phyloP scores from a whole-genome alignment of 2,888 invertebrate species.

The Platycnemis pennipes region DNA sequence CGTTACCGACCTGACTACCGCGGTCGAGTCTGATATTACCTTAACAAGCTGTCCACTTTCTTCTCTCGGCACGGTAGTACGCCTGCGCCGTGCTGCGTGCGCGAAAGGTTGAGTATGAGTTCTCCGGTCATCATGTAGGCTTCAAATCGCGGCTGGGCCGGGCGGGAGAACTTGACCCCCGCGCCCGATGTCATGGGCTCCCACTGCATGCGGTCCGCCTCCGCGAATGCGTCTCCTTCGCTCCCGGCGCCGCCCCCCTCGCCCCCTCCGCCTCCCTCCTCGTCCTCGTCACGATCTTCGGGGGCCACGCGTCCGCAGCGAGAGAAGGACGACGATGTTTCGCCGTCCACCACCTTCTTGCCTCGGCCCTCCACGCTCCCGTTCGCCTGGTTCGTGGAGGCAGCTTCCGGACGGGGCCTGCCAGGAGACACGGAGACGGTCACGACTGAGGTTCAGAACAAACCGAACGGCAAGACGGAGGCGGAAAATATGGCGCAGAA shows the following conservation, averaged over 20 bases:
- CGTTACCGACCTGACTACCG: no score
- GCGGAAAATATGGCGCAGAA: no score
- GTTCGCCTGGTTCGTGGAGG: slow-evolving; percentile 79
- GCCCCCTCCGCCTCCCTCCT: not conserved
- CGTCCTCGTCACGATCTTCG: not conserved
- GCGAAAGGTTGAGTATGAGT: slow-evolving; percentile 94
- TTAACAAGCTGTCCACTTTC: slow-evolving; percentile 79
- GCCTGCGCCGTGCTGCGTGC: slow-evolving; percentile 86
- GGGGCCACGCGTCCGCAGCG: not conserved
- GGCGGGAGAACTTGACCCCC: slow-evolving; percentile 77
- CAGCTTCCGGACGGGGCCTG: slow-evolving; percentile 71
- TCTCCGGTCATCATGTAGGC: slow-evolving; percentile 99
- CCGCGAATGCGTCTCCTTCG: slow-evolving; percentile 65
- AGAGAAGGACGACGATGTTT: slow-evolving; percentile 77
- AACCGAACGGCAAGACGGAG: no score
- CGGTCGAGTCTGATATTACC: slow-evolving; percentile 76
- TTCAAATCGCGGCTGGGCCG: slow-evolving; percentile 85
- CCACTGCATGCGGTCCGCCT: slow-evolving; percentile 79
- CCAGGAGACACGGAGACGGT: not conserved
- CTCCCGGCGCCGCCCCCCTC: not conserved
- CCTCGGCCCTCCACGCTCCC: slow-evolving; percentile 83
- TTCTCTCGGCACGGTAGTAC: slow-evolving; percentile 82
- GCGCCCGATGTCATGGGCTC: slow-evolving; percentile 78
- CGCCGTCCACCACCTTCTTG: slow-evolving; percentile 78
- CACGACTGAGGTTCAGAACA: no score